Conservation (phyloP, 2,888 invertebrate genomes). For the Dexiosoma caninum region DNA sequence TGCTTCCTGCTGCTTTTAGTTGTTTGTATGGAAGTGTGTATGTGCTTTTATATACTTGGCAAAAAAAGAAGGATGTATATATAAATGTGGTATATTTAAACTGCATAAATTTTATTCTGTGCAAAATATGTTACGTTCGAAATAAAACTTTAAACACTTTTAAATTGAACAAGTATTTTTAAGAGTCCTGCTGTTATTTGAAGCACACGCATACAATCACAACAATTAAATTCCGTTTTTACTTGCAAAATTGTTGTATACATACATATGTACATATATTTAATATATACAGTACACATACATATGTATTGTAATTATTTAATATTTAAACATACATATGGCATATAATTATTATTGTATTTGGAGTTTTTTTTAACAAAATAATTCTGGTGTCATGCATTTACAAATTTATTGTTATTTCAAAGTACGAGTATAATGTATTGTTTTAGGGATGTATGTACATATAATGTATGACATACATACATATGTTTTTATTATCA, state of each 20-base stretch:
- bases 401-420: conserved; percentile 22
- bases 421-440: no score
- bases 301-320: no score
- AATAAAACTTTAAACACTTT: conserved; percentile 42
- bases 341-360: not conserved
- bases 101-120: conserved; percentile 16
- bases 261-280: no score
- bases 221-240: conserved; percentile 44
- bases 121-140: conserved; percentile 1
- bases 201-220: conserved; percentile 21
- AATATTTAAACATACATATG: not conserved
- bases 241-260: not conserved
- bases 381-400: conserved; percentile 37
- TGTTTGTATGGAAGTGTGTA: not conserved
- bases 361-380: not conserved
- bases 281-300: not conserved
- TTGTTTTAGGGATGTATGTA: no score
- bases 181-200: conserved; percentile 35
- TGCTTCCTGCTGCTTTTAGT: conserved; percentile 18
- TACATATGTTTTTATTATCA: no score
- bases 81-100: conserved; percentile 17
- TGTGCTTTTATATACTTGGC: not conserved
- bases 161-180: conserved; percentile 33
- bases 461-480: no score
- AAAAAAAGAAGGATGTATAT: not conserved